A percentile compares a stretch with the other conserved stretches of the same genome.
Conservation (phyloP, 2,797 vertebrate species). For the Paramormyrops hopkinsi region DNA sequence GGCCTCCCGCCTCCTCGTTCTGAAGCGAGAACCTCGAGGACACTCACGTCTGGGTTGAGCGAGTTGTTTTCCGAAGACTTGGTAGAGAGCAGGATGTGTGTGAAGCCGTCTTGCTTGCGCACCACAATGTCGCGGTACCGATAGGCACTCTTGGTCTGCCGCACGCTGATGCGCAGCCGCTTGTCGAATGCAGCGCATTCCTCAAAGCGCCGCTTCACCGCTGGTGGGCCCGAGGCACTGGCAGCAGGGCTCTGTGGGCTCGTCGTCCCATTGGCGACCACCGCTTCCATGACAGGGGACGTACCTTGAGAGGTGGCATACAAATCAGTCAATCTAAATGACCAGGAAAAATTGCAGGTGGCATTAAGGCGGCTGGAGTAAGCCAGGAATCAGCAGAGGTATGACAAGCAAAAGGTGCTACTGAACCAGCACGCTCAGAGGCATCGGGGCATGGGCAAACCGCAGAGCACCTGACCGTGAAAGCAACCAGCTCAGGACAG, state of each 20-base stretch:
- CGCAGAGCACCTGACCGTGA: not conserved
- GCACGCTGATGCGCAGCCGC: constrained; percentile 85
- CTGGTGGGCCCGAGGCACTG: constrained; percentile 37
- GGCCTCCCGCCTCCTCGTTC: not conserved
- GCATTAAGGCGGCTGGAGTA: not conserved
- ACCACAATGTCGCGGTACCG: constrained; percentile 94
- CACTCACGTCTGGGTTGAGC: constrained; percentile 87
- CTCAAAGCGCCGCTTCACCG: constrained; percentile 74
- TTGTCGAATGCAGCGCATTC: constrained; percentile 87
- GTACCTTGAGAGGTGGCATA: constrained; percentile 54
- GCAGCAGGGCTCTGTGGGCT: constrained; percentile 67
- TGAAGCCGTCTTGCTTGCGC: constrained; percentile 94
- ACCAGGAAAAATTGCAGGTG: not conserved
- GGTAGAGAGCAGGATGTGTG: constrained; percentile 90
- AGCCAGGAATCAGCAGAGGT: not conserved
- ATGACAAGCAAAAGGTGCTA: not conserved
- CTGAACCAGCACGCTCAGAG: not conserved
- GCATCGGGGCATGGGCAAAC: not conserved
- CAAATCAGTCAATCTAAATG: not conserved
- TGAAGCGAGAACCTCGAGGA: not conserved
- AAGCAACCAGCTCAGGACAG: not conserved
- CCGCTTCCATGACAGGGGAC: constrained; percentile 70
- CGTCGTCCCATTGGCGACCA: constrained; percentile 70
- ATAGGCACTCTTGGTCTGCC: constrained; percentile 92
- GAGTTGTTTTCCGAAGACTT: constrained; percentile 94